A percentile compares a stretch with the other conserved stretches of the same genome.
phyloP scores from a whole-genome alignment of 2,888 invertebrate species.

The Rambutsinella grinnellia region DNA sequence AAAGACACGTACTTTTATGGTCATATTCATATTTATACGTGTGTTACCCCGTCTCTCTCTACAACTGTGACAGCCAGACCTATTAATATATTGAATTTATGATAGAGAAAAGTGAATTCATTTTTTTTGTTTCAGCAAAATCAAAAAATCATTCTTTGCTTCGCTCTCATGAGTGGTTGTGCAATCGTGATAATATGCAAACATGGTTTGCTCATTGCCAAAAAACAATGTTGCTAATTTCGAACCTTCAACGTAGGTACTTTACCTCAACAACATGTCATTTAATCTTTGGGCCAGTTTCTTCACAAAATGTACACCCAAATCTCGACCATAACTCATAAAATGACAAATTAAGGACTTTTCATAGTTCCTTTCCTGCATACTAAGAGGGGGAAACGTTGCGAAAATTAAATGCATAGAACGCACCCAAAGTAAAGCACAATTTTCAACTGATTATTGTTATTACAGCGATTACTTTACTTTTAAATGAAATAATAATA shows the following conservation, averaged over 20 bases:
- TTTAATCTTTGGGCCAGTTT: slow-evolving; percentile 21
- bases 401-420: neutral
- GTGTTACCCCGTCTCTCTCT: neutral
- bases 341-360: slow-evolving; percentile 51
- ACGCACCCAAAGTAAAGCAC: neutral
- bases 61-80: slow-evolving; percentile 35
- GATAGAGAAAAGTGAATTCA: slow-evolving; percentile 40
- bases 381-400: slow-evolving; percentile 9
- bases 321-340: slow-evolving; percentile 37
- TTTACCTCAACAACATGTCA: slow-evolving; percentile 3
- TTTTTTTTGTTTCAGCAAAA: slow-evolving; percentile 43
- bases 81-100: slow-evolving; percentile 51
- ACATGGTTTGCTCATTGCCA: slow-evolving; percentile 23
- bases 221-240: slow-evolving; percentile 25
- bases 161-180: neutral
- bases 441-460: slow-evolving; percentile 8
- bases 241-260: slow-evolving; percentile 37
- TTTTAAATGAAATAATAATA: neutral
- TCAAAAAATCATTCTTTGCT: slow-evolving; percentile 25
- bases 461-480: neutral
- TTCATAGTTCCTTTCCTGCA: slow-evolving; percentile 23
- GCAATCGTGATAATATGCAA: neutral
- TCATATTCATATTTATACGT: slow-evolving; percentile 8
- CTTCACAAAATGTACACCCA: slow-evolving; percentile 10
- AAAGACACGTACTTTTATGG: slow-evolving; percentile 47